A percentile compares a stretch with the other conserved stretches of the same genome.
Conservation (phyloP, 2,888 invertebrate genomes). For the Philaethria dido region DNA sequence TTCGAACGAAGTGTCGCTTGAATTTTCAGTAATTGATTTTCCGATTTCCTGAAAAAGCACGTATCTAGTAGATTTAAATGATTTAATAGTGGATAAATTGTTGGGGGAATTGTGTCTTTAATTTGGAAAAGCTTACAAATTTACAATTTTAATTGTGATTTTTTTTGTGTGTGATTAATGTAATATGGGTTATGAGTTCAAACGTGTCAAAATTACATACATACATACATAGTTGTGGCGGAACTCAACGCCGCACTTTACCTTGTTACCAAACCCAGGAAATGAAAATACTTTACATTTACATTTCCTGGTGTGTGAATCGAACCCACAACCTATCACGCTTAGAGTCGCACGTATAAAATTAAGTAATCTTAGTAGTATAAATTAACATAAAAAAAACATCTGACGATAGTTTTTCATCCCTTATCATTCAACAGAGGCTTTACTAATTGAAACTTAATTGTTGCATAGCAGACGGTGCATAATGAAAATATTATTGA, state of each 20-base stretch:
- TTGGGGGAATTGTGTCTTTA: slow-evolving; percentile 15
- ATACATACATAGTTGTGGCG: no score
- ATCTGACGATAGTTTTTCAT: no score
- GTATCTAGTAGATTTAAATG: slow-evolving; percentile 35
- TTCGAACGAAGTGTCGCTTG: slow-evolving; percentile 20
- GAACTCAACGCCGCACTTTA: no score
- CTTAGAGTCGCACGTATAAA: no score
- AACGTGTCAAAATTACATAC: no score
- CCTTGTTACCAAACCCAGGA: no score
- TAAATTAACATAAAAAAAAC: no score
- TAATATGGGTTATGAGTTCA: no score
- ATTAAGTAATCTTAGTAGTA: no score
- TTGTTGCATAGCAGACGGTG: slow-evolving; percentile 21
- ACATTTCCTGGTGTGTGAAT: no score
- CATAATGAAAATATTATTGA: slow-evolving; percentile 24
- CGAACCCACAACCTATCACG: no score
- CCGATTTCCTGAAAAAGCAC: slow-evolving; percentile 38
- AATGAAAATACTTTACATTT: no score
- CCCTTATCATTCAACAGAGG: background rate
- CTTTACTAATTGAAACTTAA: slow-evolving; percentile 19
- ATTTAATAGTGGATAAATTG: slow-evolving; percentile 39
- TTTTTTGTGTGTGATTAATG: background rate
- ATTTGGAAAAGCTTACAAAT: slow-evolving; percentile 1
- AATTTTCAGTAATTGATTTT: slow-evolving; percentile 41
- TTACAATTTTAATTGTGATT: background rate